Evolutionary conservation across 2,888 invertebrate genomes (phyloP), one percentile per base, ranked within the genome.

Genomic region (Spilarctia lutea): DNA sequence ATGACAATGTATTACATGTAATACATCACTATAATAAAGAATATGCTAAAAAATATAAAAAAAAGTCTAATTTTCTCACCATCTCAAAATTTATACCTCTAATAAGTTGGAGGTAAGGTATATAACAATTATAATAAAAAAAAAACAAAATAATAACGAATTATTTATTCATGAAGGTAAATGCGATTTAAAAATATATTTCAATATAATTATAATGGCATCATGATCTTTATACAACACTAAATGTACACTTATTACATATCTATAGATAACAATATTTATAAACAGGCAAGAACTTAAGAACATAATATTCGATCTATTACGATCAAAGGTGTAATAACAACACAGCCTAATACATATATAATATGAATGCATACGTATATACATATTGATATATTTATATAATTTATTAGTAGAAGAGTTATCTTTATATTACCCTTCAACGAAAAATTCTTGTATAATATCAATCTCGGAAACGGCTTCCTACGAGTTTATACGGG

Each of bases 141-240:
- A 77, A 81, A 77, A 73, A 72, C 66, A 68, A 77, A 79, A 86
- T 87, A 90, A 90, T 92, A 94, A 92, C 91, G 88, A 60, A 90
- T 93, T 92, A 92, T 91, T 93, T 94, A 88, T 90, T 91, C 85
- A 89, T 89, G 89, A 91, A 82, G 79, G 84, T 94, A 95, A 94
- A 95, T 94, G 94, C 94, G 90, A 91, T 90, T 92, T 93, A 92
- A 90, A 94, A 92, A 93, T 93, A 94, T 92, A 92, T 89, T 89
- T 88, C 87, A 89, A 88, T 86, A 85, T 86, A 86, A 91, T 88
- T 90, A 93, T 86, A 89, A 94, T 94, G 94, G 94, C 94, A 94
- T 93, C 94, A 86, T 88, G 90, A 89, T 91, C 79, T 89, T 89
- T 92, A 90, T 93, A 94, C 89, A 92, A 90, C 82, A 90, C 88